phyloP scores from a whole-genome alignment of 2,888 invertebrate genomes.

The Meta bourneti region DNA sequence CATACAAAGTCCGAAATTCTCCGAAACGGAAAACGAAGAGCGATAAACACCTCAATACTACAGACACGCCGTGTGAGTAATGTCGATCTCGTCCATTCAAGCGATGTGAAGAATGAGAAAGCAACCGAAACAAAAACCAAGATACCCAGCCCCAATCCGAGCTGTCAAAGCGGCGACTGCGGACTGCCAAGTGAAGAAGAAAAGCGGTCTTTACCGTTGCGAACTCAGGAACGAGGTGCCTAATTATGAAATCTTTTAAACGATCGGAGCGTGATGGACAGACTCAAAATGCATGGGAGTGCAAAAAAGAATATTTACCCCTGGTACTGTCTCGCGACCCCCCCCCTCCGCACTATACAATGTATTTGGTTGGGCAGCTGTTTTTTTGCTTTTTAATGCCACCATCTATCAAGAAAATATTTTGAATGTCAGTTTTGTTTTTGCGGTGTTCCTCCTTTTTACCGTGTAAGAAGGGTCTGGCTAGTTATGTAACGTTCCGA shows the following conservation, averaged over 20 bases:
- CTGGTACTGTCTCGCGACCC: neutral
- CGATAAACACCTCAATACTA: conserved; percentile 9
- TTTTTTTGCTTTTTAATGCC: conserved; percentile 7
- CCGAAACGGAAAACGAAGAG: neutral
- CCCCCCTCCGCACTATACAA: neutral
- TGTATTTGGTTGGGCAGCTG: neutral
- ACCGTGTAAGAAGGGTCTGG: neutral
- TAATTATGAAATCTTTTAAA: conserved; percentile 58
- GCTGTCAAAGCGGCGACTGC: conserved; percentile 46
- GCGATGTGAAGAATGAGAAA: neutral
- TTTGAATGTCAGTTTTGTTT: conserved; percentile 2
- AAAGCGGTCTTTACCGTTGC: conserved; percentile 73
- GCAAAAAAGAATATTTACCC: neutral
- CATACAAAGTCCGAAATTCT: too few relatives aligned
- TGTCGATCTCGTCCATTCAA: conserved; percentile 27
- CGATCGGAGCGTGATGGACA: conserved; percentile 44
- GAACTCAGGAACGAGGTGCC: conserved; percentile 14
- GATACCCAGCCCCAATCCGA: neutral
- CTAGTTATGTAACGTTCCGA: conserved; percentile 6
- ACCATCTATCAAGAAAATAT: conserved; percentile 7
- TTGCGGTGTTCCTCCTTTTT: neutral
- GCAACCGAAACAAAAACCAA: neutral
- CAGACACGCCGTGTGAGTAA: neutral
- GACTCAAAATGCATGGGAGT: conserved; percentile 38
- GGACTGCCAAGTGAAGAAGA: conserved; percentile 46